Conservation (phyloP, 1,140 invertebrate species). For the Drosophila pallidifrons region DNA sequence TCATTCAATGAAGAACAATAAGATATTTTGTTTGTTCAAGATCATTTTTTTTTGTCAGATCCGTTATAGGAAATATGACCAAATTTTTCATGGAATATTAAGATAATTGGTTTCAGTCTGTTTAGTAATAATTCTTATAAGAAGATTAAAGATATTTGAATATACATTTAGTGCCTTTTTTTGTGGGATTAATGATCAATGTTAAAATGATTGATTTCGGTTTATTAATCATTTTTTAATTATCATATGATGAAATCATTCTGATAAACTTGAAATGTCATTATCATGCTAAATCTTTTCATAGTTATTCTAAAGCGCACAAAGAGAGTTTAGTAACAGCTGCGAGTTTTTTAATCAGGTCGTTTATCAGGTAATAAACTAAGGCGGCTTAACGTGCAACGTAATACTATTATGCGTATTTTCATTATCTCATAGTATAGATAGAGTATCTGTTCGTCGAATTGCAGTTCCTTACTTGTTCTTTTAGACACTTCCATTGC, state of each 20-base stretch:
- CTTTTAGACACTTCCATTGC: neutral
- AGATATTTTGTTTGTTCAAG: neutral
- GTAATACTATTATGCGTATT: neutral
- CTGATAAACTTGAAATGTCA: neutral
- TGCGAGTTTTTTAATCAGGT: neutral
- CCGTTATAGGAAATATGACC: too few species aligned
- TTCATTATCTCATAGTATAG: neutral
- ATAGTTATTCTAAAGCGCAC: neutral
- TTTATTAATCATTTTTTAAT: neutral
- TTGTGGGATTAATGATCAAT: neutral
- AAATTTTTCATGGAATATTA: neutral
- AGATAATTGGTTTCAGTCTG: neutral
- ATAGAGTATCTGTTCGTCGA: neutral
- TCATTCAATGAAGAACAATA: neutral
- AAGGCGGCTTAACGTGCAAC: neutral
- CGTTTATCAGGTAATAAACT: neutral
- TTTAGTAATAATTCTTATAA: too few species aligned
- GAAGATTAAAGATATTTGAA: too few species aligned
- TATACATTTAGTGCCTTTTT: neutral
- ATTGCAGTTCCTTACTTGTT: slow-evolving; percentile 20
- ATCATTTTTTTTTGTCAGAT: neutral
- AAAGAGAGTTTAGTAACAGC: neutral
- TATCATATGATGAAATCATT: neutral
- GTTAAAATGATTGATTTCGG: neutral
- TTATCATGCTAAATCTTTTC: neutral